Evolutionary conservation across 2,113 vertebrate species (phyloP).

Genomic region (Hypanus sabinus): DNA sequence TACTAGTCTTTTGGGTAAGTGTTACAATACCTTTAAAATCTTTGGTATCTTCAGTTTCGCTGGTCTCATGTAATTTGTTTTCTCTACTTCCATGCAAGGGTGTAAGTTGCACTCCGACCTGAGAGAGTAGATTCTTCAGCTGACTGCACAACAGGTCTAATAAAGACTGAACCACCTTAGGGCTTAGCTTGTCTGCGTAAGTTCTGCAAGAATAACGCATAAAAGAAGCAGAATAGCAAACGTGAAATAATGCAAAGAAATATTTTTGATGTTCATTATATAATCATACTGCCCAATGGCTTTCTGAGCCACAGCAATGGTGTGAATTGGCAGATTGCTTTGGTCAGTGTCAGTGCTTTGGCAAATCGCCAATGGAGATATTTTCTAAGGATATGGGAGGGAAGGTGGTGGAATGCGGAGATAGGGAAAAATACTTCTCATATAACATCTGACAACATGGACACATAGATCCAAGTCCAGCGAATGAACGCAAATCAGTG

Average conservation of each 20-base stretch:
- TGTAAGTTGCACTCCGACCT: slow-evolving; percentile 76
- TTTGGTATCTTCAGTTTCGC: slow-evolving; percentile 71
- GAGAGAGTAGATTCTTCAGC: slow-evolving; percentile 86
- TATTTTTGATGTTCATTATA: not conserved
- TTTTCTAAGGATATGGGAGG: not conserved
- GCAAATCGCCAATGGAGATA: not conserved
- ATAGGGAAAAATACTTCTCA: not conserved
- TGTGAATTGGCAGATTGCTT: no score
- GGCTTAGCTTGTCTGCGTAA: slow-evolving; percentile 86
- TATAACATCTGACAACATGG: not conserved
- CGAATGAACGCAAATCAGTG: not conserved
- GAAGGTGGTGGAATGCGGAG: no score
- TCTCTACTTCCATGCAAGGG: slow-evolving; percentile 68
- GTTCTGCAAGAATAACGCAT: slow-evolving; percentile 57
- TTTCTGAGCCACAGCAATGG: not conserved
- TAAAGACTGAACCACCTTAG: slow-evolving; percentile 90
- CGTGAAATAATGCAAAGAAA: not conserved
- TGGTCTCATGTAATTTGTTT: slow-evolving; percentile 59
- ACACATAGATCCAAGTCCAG: not conserved
- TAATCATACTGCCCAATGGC: not conserved
- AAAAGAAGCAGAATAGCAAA: not conserved
- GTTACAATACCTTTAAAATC: slow-evolving; percentile 93
- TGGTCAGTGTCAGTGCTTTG: not conserved
- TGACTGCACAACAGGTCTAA: slow-evolving; percentile 93
- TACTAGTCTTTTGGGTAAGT: no score